Evolutionary conservation across 2,797 vertebrate genomes (phyloP), one percentile per base, ranked within the genome.

Genomic region (Peromyscus eremicus): DNA sequence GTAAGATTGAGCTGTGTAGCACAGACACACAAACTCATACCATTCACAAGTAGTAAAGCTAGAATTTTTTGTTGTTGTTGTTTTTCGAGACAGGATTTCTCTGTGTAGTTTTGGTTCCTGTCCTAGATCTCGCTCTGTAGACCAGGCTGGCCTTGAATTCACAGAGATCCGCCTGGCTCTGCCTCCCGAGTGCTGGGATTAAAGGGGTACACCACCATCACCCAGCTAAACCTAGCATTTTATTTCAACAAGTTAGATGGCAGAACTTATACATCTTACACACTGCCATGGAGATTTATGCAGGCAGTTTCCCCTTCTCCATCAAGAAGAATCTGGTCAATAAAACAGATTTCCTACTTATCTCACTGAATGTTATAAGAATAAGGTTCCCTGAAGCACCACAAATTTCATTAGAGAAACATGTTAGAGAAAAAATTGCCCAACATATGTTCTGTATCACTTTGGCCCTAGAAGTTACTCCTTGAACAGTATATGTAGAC

Each of bases 401-500:
- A 95, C 34, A 37, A 6, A 96, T 96, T 93, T 96, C 88, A 89
- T 71, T 64, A 87, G 16, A 95, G 46, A 95, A 93, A 92, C n/a
- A 87, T n/a, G 32, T 92, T 77, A 90, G 32, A 94, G n/a, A 17
- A 17, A 55, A 96, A 95, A 87, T 55, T 91, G 52, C 27, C 82
- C 68, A 92, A 73, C 8, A 37, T 73, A 70, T 91, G 34, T 82
- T 93, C 90, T 64, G 3, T 55, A 70, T 90, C 85, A 91, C 75
- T 90, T 94, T 87, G 95, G 70, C 66, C 60, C 84, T 90, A 5
- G 68, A 29, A 86, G 79, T 75, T 64, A 94, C 64, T 87, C 60
- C 57, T 96, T 87, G 40, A 95, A 93, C 23, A 75, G 40, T 82
- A 14, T 86, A 94, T 60, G 7, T 92, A 55, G 80, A 93, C 68